Percentiles rank a stretch among this genome's conserved stretches.
These are phyloP conservation scores for Grapholita molesta DNA, from an alignment of 1,140 invertebrate genomes.

Conservation along the genomic window DNA sequence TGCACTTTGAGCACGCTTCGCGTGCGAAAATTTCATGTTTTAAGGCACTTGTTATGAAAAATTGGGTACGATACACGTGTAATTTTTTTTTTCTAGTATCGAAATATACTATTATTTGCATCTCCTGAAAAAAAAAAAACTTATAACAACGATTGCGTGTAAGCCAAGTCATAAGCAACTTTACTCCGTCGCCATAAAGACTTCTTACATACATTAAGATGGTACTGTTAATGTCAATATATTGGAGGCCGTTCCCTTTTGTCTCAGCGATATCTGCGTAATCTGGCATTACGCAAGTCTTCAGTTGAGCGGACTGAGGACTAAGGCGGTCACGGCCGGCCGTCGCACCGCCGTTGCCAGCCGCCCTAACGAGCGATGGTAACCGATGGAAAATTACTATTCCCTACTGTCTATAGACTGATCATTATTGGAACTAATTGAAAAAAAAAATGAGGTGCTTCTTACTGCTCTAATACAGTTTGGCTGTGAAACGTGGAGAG, in stretches of 20 bases:
- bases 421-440: background rate
- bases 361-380: background rate
- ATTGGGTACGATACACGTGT: no score
- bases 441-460: no score
- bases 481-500: no score
- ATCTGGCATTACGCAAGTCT: constrained; percentile 1
- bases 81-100: no score
- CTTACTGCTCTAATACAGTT: no score
- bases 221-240: background rate
- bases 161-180: background rate
- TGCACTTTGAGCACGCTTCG: no score
- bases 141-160: background rate
- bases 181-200: background rate
- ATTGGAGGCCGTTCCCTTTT: background rate
- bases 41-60: no score
- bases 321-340: background rate
- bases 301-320: background rate
- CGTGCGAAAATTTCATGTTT: no score
- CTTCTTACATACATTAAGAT: background rate
- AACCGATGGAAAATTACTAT: background rate
- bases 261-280: background rate
- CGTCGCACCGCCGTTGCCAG: background rate
- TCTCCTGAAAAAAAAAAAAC: background rate
- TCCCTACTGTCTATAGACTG: background rate
- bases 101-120: no score